These are phyloP conservation scores for Eurystomus glaucurus DNA, from an alignment of 2,797 vertebrate species.

Conservation along the genomic window DNA sequence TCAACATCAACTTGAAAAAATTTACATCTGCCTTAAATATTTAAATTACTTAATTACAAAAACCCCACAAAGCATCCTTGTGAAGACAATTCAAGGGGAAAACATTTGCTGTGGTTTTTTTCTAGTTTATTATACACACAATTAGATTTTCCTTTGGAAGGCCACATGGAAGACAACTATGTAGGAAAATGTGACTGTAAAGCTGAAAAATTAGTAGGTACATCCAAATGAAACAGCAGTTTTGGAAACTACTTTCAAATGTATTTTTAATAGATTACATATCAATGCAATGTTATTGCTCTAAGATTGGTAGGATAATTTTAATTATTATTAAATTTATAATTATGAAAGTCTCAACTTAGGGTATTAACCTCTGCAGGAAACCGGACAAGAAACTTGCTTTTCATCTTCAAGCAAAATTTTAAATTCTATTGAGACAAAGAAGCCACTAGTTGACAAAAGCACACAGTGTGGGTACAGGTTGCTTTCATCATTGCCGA, in stretches of 20 bases:
- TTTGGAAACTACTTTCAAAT: neutral
- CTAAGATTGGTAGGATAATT: neutral
- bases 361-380: neutral
- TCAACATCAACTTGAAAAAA: slow-evolving; percentile 1
- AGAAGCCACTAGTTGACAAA: neutral
- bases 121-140: neutral
- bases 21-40: slow-evolving; percentile 36
- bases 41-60: slow-evolving; percentile 40
- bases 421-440: neutral
- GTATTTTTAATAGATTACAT: neutral
- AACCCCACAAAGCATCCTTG: neutral
- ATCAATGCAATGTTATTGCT: neutral
- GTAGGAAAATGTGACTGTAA: neutral
- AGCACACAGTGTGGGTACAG: neutral
- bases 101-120: neutral
- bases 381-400: neutral
- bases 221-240: neutral
- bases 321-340: neutral
- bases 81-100: slow-evolving; percentile 10
- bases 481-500: neutral
- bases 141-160: slow-evolving; percentile 17
- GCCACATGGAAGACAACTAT: neutral
- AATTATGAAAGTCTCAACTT: neutral
- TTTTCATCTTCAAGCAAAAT: neutral
- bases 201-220: neutral